A percentile compares a stretch with the other conserved stretches of the same genome.
Conservation (phyloP, 2,888 invertebrate species). For the Synergus itoensis region DNA sequence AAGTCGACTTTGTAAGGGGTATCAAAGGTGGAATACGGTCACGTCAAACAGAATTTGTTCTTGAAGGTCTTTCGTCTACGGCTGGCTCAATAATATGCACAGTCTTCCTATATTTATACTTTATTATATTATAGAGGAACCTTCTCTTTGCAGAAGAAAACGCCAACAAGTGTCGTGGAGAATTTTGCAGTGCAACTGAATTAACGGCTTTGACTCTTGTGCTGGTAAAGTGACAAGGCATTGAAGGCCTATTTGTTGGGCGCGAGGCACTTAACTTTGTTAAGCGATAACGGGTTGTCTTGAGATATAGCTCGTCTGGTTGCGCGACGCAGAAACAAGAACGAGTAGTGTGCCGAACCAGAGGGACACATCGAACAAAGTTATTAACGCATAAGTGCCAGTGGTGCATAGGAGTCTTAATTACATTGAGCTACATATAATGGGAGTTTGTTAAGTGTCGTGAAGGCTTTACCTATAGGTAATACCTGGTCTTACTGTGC, state of each 20-base stretch:
- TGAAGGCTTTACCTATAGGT: conserved; percentile 52
- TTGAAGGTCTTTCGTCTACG: neutral
- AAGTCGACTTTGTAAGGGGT: neutral
- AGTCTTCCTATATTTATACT: neutral
- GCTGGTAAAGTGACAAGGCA: conserved; percentile 33
- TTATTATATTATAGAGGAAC: neutral
- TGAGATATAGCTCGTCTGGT: conserved; percentile 42
- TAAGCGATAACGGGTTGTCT: conserved; percentile 44
- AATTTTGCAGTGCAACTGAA: conserved; percentile 45
- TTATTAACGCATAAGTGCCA: conserved; percentile 56
- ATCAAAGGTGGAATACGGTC: conserved; percentile 14
- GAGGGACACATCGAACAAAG: conserved; percentile 49
- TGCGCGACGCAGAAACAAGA: too few relatives aligned
- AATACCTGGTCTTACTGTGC: conserved; percentile 55
- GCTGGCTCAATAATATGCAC: neutral
- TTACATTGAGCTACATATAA: conserved; percentile 61
- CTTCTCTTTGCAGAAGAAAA: conserved; percentile 18
- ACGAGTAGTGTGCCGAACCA: conserved; percentile 33
- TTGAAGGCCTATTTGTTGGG: neutral
- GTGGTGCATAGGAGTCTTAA: conserved; percentile 61
- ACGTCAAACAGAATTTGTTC: conserved; percentile 2
- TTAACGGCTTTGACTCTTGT: conserved; percentile 40
- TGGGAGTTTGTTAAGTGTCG: conserved; percentile 65
- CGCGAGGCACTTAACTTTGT: conserved; percentile 42
- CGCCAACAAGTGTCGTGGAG: conserved; percentile 8